These are phyloP conservation scores for Nannospalax galili DNA, from an alignment of 2,113 vertebrate species.

Conservation along the genomic window DNA sequence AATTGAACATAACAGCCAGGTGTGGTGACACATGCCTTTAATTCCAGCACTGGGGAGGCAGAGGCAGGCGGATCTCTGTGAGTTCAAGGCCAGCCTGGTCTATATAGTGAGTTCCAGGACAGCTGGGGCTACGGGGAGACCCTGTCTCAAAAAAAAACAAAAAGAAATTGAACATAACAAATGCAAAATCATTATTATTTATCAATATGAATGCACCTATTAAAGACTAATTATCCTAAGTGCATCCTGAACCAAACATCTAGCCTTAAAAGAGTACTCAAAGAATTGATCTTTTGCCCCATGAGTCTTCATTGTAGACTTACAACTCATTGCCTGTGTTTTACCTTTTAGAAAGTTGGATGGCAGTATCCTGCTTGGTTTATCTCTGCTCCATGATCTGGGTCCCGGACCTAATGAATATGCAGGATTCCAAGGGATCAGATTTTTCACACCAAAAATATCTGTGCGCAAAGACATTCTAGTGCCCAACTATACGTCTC, in stretches of 20 bases:
- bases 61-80: too few species aligned
- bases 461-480: not conserved
- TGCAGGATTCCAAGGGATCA: not conserved
- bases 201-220: not conserved
- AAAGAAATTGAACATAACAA: not conserved
- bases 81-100: too few species aligned
- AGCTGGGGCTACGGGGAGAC: too few species aligned
- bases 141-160: too few species aligned
- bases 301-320: not conserved
- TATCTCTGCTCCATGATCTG: not conserved
- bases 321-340: not conserved
- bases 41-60: too few species aligned
- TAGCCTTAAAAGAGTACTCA: not conserved
- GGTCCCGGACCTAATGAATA: not conserved
- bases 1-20: not conserved
- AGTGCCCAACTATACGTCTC: not conserved
- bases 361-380: not conserved
- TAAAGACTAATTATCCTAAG: not conserved
- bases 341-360: not conserved
- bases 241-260: not conserved
- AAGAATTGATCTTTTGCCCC: not conserved
- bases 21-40: too few species aligned
- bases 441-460: not conserved
- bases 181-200: not conserved
- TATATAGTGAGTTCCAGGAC: too few species aligned